Base-by-base conservation (phyloP, 2,888 invertebrate species). In the Trichopoda pennipes region DNA sequence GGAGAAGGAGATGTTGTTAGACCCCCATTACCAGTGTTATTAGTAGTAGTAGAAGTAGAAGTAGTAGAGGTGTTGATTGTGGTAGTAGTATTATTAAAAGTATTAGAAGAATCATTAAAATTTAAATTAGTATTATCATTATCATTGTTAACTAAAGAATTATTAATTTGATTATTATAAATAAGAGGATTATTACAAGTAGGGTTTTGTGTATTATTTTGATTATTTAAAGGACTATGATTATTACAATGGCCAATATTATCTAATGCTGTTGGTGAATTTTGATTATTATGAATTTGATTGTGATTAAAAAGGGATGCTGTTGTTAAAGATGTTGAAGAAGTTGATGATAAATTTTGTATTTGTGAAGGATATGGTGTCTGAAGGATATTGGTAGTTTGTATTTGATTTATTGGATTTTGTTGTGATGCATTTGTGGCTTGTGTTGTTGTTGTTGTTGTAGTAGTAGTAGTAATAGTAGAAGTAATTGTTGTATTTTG, bases 101-200 rank as follows among this genome's bases (percentile, higher is more conserved):
- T 88, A 87, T 88, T 89, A 88, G 89, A 89, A 87, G 87, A 87
- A 86, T 88, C 88, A 87, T 87, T 88, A 86, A 89, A 89, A 89
- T 88, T 88, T 78, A 85, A 85, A 89, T 89, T 89, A 88, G 88
- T 87, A 89, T 89, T 86, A 86, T n/a, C n/a, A n/a, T 85, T 88
- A 86, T 88, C 84, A 88, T 86, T 89, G 66, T 75, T 75, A 68
- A 44, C 74, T 81, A 78, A 75, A 55, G 73, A 49, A 78, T 80
- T 81, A 79, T 78, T 79, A 79, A 74, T 77, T 80, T 70, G 53
- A 78, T 72, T 51, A 75, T 80, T 78, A 75, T 63, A 75, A 78
- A 77, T 77, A 76, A 51, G 44, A 58, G 35, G 58, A 44, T 75
- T 68, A 66, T 66, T 80, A 74, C 81, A 69, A 66, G 80, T 56